phyloP scores from a whole-genome alignment of 2,888 invertebrate genomes.

The Diplolepis rosae region DNA sequence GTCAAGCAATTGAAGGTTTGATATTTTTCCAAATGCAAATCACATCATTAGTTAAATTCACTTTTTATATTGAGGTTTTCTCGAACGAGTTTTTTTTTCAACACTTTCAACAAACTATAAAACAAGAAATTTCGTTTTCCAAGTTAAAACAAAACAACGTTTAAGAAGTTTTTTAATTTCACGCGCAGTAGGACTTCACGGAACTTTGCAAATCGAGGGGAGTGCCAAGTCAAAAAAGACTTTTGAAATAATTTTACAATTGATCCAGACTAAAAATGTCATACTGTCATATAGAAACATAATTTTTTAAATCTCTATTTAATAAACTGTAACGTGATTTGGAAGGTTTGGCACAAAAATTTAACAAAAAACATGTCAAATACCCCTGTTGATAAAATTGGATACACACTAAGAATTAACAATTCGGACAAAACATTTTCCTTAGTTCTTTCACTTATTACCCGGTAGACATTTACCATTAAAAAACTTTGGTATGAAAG shows the following conservation, averaged over 20 bases:
- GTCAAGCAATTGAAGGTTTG: neutral
- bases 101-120: neutral
- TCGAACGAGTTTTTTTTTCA: neutral
- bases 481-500: slow-evolving; percentile 16
- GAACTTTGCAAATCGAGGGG: no score
- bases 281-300: neutral
- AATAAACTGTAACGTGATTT: neutral
- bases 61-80: neutral
- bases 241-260: no score
- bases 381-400: slow-evolving; percentile 10
- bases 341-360: slow-evolving; percentile 6
- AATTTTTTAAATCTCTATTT: slow-evolving; percentile 20
- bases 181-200: no score
- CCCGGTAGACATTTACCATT: slow-evolving; percentile 8
- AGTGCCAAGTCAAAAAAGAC: no score
- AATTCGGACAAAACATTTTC: neutral
- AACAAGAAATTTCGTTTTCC: neutral
- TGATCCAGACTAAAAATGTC: no score
- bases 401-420: neutral
- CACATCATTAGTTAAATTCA: neutral
- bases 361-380: neutral
- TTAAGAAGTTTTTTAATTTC: neutral
- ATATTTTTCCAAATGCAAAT: neutral
- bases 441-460: neutral
- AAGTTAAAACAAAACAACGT: neutral